Percentiles rank a stretch among this genome's conserved stretches.
These are phyloP conservation scores for Cyaniris semiargus DNA, from an alignment of 2,888 invertebrate species.

Conservation along the genomic window DNA sequence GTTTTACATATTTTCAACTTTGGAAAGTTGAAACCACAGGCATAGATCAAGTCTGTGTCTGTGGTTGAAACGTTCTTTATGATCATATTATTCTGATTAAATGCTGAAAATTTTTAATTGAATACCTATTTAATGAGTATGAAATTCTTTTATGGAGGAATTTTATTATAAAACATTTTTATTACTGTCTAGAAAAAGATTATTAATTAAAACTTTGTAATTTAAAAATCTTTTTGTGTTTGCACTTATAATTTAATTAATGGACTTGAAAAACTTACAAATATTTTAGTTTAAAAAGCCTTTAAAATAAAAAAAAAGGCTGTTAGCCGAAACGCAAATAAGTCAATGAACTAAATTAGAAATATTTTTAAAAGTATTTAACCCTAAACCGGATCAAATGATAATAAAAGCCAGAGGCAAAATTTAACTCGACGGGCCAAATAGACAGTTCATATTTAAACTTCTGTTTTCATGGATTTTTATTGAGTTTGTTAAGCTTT, in stretches of 20 bases:
- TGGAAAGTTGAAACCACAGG: background rate
- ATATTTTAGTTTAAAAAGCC: background rate
- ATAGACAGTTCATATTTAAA: constrained; percentile 4
- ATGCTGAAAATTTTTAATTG: background rate
- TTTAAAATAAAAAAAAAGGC: background rate
- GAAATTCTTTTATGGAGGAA: background rate
- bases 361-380: background rate
- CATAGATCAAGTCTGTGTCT: too few relatives aligned
- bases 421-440: background rate
- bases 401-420: background rate
- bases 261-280: background rate
- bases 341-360: background rate
- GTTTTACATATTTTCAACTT: background rate
- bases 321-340: background rate
- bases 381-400: background rate
- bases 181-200: background rate
- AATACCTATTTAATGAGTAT: background rate
- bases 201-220: too few relatives aligned
- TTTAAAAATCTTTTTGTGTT: too few relatives aligned
- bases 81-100: background rate
- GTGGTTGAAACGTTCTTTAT: background rate
- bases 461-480: background rate
- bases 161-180: background rate
- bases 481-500: constrained; percentile 20
- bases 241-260: background rate